phyloP scores from a whole-genome alignment of 2,888 invertebrate species.

The Synergus japonicus region DNA sequence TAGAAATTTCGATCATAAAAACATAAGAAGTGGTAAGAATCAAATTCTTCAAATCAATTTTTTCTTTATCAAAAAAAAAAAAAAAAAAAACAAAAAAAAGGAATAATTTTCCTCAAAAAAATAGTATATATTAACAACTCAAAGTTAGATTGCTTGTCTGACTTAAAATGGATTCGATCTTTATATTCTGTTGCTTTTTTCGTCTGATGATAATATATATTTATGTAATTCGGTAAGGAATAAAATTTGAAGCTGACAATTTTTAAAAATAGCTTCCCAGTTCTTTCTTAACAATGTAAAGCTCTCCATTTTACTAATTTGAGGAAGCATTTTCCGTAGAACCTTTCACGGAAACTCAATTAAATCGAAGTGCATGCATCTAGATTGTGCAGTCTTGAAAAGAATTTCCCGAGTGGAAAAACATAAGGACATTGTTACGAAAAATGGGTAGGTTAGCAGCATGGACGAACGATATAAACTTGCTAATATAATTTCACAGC shows the following conservation, averaged over 20 bases:
- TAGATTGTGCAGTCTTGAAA: not conserved
- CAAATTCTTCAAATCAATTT: no score
- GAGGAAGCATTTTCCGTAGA: not conserved
- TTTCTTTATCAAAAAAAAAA: no score
- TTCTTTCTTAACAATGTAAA: not conserved
- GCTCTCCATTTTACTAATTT: not conserved
- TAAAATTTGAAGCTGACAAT: no score
- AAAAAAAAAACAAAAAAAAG: no score
- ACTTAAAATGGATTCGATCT: not conserved
- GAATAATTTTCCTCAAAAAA: no score
- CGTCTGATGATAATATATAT: no score
- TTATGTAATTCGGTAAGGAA: no score
- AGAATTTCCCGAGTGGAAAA: not conserved
- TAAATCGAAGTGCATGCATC: not conserved
- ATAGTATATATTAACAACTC: no score
- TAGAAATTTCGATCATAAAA: no score
- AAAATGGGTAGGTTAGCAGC: not conserved
- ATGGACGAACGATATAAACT: not conserved
- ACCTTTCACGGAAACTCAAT: not conserved
- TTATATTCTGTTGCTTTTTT: no score
- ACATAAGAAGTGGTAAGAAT: no score
- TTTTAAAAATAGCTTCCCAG: no score
- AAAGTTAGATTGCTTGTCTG: not conserved
- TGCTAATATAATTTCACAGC: constrained; percentile 17
- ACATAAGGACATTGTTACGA: not conserved